Evolutionary conservation across 1,140 invertebrate species (phyloP).

Genomic region (Pseudomyrmex dendroicus): DNA sequence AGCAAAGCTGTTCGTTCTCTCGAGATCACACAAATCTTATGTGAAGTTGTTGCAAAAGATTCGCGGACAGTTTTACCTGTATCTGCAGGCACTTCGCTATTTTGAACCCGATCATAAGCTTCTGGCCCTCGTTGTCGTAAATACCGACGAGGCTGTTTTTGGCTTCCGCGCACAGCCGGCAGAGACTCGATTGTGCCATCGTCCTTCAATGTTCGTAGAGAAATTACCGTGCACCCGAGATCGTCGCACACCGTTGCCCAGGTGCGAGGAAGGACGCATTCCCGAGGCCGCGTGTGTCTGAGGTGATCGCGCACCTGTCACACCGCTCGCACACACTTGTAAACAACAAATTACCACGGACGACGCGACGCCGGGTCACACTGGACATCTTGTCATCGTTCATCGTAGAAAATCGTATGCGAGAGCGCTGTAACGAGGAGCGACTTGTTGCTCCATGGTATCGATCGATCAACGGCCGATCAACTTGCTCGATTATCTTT

Average conservation of each 20-base stretch:
- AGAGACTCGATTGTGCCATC: slow-evolving; percentile 82
- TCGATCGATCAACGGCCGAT: background rate
- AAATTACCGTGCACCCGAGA: slow-evolving; percentile 47
- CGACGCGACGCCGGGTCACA: slow-evolving; percentile 62
- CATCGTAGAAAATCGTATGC: too few relatives aligned
- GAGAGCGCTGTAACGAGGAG: background rate
- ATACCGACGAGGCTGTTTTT: slow-evolving; percentile 83
- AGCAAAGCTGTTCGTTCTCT: background rate
- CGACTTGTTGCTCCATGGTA: slow-evolving; percentile 26
- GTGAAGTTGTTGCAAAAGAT: background rate
- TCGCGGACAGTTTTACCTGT: slow-evolving; percentile 76
- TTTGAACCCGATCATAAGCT: slow-evolving; percentile 82
- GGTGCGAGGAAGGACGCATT: slow-evolving; percentile 12
- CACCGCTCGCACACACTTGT: slow-evolving; percentile 73
- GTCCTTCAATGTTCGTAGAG: slow-evolving; percentile 53
- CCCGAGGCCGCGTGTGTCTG: slow-evolving; percentile 12
- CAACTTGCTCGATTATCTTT: background rate
- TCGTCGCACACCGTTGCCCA: slow-evolving; percentile 37
- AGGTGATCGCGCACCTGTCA: slow-evolving; percentile 40
- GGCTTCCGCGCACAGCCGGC: slow-evolving; percentile 85
- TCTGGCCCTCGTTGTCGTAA: slow-evolving; percentile 83
- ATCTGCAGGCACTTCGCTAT: slow-evolving; percentile 85
- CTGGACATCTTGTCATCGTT: slow-evolving; percentile 76
- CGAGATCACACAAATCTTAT: background rate
- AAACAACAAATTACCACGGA: slow-evolving; percentile 61